Percentiles rank a stretch among this genome's conserved stretches.
These are phyloP conservation scores for Telmatherina bonti DNA, from an alignment of 2,797 vertebrate genomes.

Conservation along the genomic window DNA sequence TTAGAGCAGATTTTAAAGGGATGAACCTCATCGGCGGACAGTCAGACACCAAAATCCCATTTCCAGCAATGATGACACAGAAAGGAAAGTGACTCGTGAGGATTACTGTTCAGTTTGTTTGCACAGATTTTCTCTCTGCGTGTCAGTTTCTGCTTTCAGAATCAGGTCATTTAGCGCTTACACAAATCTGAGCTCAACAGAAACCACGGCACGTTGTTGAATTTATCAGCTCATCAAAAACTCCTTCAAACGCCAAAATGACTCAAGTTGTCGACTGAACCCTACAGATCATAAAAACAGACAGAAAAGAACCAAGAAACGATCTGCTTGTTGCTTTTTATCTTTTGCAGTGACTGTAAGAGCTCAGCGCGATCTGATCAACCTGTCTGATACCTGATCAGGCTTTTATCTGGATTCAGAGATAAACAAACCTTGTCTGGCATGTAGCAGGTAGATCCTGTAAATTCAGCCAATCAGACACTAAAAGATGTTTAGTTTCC, in stretches of 20 bases:
- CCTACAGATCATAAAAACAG: background rate
- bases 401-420: constrained; percentile 46
- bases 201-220: background rate
- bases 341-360: constrained; percentile 1
- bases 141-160: background rate
- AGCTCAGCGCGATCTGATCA: constrained; percentile 26
- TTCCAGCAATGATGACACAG: background rate
- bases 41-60: no score
- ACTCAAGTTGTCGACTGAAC: background rate
- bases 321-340: constrained; percentile 12
- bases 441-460: background rate
- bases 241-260: background rate
- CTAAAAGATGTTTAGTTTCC: constrained; percentile 10
- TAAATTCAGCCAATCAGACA: no score
- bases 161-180: background rate
- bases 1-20: no score
- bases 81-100: background rate
- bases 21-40: no score
- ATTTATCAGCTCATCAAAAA: background rate
- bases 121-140: background rate
- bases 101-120: background rate
- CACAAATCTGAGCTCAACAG: no score
- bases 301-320: background rate
- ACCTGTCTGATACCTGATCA: constrained; percentile 1
- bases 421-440: constrained; percentile 13